Percentiles rank a stretch among this genome's conserved stretches.
phyloP scores from a whole-genome alignment of 30 jellyfish, hydroid and myxozoan genomes.

The Catostylus mosaicus region DNA sequence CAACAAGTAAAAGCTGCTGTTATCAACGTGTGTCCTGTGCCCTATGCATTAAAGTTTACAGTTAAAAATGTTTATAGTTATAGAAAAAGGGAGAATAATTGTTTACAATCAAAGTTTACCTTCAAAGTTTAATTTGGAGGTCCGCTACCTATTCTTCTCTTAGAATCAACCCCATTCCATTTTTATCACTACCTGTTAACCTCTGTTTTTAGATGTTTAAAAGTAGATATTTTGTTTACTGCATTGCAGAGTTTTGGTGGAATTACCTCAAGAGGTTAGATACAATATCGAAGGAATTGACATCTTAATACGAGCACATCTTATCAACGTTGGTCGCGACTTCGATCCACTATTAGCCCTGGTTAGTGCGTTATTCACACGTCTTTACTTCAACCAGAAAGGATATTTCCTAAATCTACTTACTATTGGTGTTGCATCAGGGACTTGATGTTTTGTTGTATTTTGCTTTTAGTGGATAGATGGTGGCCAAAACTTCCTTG shows the following conservation, averaged over 20 bases:
- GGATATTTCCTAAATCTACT: neutral
- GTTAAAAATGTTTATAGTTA: no score
- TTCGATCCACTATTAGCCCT: slow-evolving; percentile 83
- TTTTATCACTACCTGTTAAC: no score
- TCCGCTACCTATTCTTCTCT: no score
- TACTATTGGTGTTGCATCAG: neutral
- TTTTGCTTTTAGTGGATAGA: slow-evolving; percentile 82
- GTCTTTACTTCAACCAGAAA: neutral
- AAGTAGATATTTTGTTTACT: neutral
- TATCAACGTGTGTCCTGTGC: no score
- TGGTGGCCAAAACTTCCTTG: slow-evolving; percentile 81
- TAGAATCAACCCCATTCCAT: no score
- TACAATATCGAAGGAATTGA: slow-evolving; percentile 94
- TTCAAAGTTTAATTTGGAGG: no score
- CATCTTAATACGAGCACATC: slow-evolving; percentile 88
- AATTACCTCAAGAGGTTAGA: slow-evolving; percentile 84
- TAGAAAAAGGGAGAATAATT: no score
- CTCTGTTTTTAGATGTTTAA: neutral
- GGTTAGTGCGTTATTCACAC: slow-evolving; percentile 25
- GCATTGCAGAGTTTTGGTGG: slow-evolving; percentile 78
- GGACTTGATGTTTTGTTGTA: neutral
- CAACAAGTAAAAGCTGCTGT: no score
- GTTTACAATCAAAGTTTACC: no score
- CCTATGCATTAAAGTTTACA: no score
- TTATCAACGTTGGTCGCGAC: slow-evolving; percentile 83